Evolutionary conservation across 2,888 invertebrate species (phyloP).

Genomic region (Heliothis peltigera): DNA sequence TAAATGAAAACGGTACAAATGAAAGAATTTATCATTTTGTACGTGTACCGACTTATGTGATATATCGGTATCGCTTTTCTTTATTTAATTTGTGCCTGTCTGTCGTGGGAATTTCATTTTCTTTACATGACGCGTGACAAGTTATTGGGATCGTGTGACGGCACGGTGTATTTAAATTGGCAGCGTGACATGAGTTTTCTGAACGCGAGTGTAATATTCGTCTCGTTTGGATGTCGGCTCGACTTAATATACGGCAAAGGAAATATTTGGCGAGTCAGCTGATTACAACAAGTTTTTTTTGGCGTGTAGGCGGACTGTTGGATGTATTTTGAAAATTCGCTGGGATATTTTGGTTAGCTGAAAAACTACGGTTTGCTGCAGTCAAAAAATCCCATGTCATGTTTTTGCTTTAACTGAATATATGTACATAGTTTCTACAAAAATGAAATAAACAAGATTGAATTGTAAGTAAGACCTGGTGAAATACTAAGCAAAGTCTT

Average conservation of each 20-base stretch:
- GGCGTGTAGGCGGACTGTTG: conserved; percentile 3
- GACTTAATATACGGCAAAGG: conserved; percentile 45
- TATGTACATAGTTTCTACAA: not conserved
- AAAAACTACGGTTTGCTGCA: not conserved
- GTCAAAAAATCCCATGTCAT: not conserved
- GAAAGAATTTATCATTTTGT: conserved; percentile 81
- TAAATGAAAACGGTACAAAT: conserved; percentile 79
- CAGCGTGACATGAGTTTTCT: conserved; percentile 47
- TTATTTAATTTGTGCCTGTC: conserved; percentile 68
- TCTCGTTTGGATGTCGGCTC: conserved; percentile 37
- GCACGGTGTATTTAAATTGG: conserved; percentile 58
- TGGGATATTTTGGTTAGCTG: conserved; percentile 1
- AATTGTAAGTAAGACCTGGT: too few relatives aligned
- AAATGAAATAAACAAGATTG: not conserved
- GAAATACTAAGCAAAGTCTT: not conserved
- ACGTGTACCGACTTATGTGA: conserved; percentile 65
- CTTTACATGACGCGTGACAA: conserved; percentile 61
- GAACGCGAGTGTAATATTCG: conserved; percentile 38
- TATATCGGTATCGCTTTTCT: conserved; percentile 59
- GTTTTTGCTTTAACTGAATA: not conserved
- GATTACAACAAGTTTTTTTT: conserved; percentile 48
- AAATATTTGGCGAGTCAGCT: conserved; percentile 47
- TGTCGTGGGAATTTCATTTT: conserved; percentile 61
- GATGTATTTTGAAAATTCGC: conserved; percentile 12
- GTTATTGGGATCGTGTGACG: conserved; percentile 58